Base-by-base conservation (phyloP, 2,797 vertebrate genomes). In the Salarias fasciatus region DNA sequence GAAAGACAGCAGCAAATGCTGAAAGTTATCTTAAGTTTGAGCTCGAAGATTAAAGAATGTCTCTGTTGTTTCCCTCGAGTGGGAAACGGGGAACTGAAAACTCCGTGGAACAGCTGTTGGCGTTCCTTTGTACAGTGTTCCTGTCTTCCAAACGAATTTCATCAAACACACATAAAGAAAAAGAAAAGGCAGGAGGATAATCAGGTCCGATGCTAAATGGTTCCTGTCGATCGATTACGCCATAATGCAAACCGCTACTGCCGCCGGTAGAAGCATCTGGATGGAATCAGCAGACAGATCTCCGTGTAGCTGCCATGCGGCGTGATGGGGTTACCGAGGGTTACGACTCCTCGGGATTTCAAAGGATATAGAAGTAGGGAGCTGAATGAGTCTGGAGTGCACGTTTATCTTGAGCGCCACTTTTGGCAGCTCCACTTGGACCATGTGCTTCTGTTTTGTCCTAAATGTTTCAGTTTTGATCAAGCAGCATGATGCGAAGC, bases 231-330 rank as follows among this genome's bases (percentile, higher is more conserved):
- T 38, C 63, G 65, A 77, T 81, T 73, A 72, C 46, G 53, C 58
- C 47, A 30, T 31, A 41, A 47, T 62, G 45, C 57, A 31, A 60
- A 18, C 51, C 45, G 83, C 86, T 88, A 86, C 85, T 70, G 87
- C 80, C 56, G 18, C 18, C 18, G 55, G 55, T 65, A 36, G 44
- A 37, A 67, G 56, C 82, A 85, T 84, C 84, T 90, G 88, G 67
- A 59, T 64, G 11, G 10, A 36, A 73, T 86, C 70, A 79, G n/a
- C 8, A 18, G 38, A 37, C 43, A 33, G 63, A 59, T 50, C 50
- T 45, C 79, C 52, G 35, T 62, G 51, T 33, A 63, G 60, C 79
- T 60, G 66, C 63, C 56, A 53, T 24, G 28, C 53, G 55, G 37
- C 8, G 36, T 40, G 66, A 75, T 67, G 71, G 28, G 43, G 43